These are phyloP conservation scores for Semibalanus balanoides DNA, from an alignment of 1,140 invertebrate genomes.

Conservation along the genomic window DNA sequence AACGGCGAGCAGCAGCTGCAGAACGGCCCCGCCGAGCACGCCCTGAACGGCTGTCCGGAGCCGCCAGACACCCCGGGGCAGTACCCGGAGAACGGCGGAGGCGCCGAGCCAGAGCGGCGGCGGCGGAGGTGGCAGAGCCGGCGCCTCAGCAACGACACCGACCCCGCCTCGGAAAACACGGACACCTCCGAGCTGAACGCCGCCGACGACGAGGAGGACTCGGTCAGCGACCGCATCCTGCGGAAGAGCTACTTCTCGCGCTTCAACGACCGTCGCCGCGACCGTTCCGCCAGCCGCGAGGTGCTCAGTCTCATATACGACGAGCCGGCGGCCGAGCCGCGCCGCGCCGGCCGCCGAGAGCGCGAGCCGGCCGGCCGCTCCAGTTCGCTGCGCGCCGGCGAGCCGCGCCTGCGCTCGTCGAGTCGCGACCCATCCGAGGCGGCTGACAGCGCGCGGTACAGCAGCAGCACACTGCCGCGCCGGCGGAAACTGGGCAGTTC, in stretches of 20 bases:
- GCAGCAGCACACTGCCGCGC: neutral
- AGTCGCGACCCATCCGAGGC: neutral
- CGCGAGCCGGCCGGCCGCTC: neutral
- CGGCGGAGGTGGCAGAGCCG: too few species aligned
- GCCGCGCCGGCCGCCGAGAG: constrained; percentile 19
- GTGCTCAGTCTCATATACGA: constrained; percentile 10
- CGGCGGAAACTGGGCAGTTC: neutral
- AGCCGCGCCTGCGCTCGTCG: neutral
- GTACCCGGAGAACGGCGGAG: neutral
- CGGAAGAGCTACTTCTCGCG: constrained; percentile 74
- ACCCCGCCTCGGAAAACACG: neutral
- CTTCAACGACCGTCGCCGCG: constrained; percentile 44
- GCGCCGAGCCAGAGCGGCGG: neutral
- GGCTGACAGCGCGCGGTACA: too few species aligned
- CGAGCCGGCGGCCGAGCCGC: constrained; percentile 15
- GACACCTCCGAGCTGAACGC: neutral
- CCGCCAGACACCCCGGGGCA: too few species aligned
- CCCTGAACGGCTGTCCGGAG: neutral
- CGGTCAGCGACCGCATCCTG: constrained; percentile 66
- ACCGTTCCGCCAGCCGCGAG: neutral
- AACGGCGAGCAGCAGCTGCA: neutral
- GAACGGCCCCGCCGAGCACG: neutral
- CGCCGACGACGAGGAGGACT: constrained; percentile 40
- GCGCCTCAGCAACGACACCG: neutral
- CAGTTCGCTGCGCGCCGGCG: neutral